Evolutionary conservation across 2,888 invertebrate genomes (phyloP).

Genomic region (Cotesia congregata): DNA sequence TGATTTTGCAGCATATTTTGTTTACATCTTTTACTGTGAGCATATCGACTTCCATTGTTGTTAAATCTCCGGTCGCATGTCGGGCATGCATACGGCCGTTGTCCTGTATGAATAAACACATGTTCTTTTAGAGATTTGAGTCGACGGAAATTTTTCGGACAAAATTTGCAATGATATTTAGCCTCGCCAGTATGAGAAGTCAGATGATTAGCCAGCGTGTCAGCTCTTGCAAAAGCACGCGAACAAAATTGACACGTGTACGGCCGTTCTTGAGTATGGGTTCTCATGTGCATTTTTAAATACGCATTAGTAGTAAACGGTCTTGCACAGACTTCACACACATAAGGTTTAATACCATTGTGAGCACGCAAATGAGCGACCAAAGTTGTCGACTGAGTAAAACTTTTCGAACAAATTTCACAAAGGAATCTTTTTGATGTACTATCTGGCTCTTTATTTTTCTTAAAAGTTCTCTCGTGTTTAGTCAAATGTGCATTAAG

Average conservation of each 20-base stretch:
- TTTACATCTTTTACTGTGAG: conserved; percentile 67
- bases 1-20: conserved; percentile 62
- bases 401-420: conserved; percentile 68
- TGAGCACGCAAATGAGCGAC: conserved; percentile 67
- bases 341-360: conserved; percentile 68
- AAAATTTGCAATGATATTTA: conserved; percentile 68
- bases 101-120: conserved; percentile 68
- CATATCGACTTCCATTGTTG: conserved; percentile 68
- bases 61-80: conserved; percentile 68
- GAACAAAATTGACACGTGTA: conserved; percentile 68
- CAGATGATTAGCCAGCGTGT: conserved; percentile 66
- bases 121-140: conserved; percentile 67
- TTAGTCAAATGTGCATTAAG: conserved; percentile 64
- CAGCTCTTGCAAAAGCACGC: conserved; percentile 66
- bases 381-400: conserved; percentile 67
- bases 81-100: conserved; percentile 68
- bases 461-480: conserved; percentile 65
- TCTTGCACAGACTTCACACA: conserved; percentile 67
- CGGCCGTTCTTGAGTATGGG: conserved; percentile 67
- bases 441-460: conserved; percentile 64
- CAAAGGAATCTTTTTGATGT: conserved; percentile 65
- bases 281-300: conserved; percentile 68
- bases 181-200: conserved; percentile 68
- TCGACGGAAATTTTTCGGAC: conserved; percentile 66
- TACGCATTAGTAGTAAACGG: conserved; percentile 69